Evolutionary conservation across 37 sponge, comb jelly and placozoan genomes (phyloP), one percentile per base, ranked within the genome.

Genomic region (Spongia lamella): DNA sequence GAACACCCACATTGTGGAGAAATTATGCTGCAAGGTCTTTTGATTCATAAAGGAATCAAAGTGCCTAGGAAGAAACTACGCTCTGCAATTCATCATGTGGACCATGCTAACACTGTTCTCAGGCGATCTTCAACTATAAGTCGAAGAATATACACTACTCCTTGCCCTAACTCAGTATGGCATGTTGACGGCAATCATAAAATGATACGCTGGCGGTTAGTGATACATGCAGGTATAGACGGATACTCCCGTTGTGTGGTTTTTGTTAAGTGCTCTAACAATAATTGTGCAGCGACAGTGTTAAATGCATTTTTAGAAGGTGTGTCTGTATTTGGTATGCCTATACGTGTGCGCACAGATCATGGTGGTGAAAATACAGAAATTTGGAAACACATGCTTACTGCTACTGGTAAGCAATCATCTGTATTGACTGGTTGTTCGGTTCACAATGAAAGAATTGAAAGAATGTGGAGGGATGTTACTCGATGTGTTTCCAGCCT

Each of bases 381-480:
- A n/a, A n/a, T n/a, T n/a, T n/a, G n/a, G n/a, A n/a, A n/a, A n/a
- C n/a, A n/a, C n/a, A n/a, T n/a, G n/a, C n/a, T n/a, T n/a, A n/a
- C n/a, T n/a, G n/a, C n/a, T n/a, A n/a, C n/a, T n/a, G n/a, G n/a
- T n/a, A n/a, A n/a, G n/a, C n/a, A n/a, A 6, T 17, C 20, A 40
- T 17, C 70, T 69, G 78, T 78, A 4, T 59, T 77, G 6, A 70
- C 79, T 24, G 86, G 86, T 13, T 47, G 74, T 50, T 77, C 78
- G 0, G 63, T 62, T 24, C 86, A 85, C 36, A 85, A 85, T 66
- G 72, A 85, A 34, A 40, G 79, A 15, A 79, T 85, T 40, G 86
- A 85, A 43, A 38, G 79, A n/a, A 26, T 85, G 25, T 85, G 86
- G 86, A 7, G 86, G 1, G 75, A 85, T 64, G 79, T 85, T 3